Evolutionary conservation across 2,888 invertebrate species (phyloP).

Genomic region (Philereme transversata): DNA sequence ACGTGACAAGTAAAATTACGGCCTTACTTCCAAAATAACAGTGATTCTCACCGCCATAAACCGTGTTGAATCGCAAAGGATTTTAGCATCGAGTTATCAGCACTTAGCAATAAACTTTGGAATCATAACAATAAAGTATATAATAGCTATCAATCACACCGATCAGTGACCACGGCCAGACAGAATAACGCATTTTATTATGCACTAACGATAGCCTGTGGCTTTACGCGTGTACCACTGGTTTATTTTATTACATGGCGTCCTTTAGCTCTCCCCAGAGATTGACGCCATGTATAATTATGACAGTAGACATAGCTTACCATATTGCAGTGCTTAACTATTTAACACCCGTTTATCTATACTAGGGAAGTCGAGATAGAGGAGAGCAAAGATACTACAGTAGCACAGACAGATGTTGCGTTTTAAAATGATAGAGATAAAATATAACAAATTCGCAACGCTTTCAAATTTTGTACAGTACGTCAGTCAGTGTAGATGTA

Average conservation of each 20-base stretch:
- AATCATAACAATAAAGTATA: slow-evolving; percentile 35
- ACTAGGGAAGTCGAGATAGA: not conserved
- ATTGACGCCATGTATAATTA: slow-evolving; percentile 7
- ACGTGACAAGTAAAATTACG: slow-evolving; percentile 28
- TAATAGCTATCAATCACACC: slow-evolving; percentile 40
- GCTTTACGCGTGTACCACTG: slow-evolving; percentile 28
- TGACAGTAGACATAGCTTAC: not conserved
- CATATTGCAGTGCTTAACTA: not conserved
- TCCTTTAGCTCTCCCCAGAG: slow-evolving; percentile 3
- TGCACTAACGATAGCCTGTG: slow-evolving; percentile 12
- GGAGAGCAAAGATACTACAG: slow-evolving; percentile 2
- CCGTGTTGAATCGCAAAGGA: slow-evolving; percentile 20
- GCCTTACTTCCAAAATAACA: slow-evolving; percentile 27
- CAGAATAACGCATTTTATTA: slow-evolving; percentile 40
- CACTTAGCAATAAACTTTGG: slow-evolving; percentile 36
- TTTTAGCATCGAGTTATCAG: slow-evolving; percentile 28
- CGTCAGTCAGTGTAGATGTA: slow-evolving; percentile 14
- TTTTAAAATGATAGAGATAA: slow-evolving; percentile 36
- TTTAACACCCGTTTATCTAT: too few relatives aligned
- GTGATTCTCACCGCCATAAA: slow-evolving; percentile 23
- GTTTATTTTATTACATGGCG: not conserved
- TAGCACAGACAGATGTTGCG: slow-evolving; percentile 33
- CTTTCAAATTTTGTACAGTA: slow-evolving; percentile 53
- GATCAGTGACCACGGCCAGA: slow-evolving; percentile 32
- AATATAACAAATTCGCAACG: slow-evolving; percentile 56